These are phyloP conservation scores for Amphipoea oculea DNA, from an alignment of 2,888 invertebrate species.

Conservation along the genomic window DNA sequence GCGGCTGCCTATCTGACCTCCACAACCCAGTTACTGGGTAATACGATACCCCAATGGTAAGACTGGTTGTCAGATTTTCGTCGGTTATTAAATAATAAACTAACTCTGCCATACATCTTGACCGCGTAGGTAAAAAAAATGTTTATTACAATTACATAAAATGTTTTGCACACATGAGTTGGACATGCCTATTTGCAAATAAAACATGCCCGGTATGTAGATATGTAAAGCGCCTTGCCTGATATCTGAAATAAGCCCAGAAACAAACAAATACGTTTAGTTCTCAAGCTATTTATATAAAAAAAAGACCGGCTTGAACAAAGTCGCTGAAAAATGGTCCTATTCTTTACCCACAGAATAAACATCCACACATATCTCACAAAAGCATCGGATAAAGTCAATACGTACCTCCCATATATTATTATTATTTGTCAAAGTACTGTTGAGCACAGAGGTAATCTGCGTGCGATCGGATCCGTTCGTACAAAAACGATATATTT, in stretches of 20 bases:
- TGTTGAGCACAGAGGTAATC: conserved; percentile 24
- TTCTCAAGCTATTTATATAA: conserved; percentile 11
- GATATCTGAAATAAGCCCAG: background rate
- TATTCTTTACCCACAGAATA: conserved; percentile 23
- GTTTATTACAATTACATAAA: too few species aligned
- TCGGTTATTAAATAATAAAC: background rate
- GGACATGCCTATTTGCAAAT: background rate
- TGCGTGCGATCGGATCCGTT: conserved; percentile 27
- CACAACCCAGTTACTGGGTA: too few species aligned
- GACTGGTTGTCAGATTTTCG: background rate
- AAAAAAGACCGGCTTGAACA: background rate
- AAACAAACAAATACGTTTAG: conserved; percentile 24
- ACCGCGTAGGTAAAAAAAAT: too few species aligned
- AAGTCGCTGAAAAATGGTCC: conserved; percentile 22
- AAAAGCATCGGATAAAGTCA: conserved; percentile 38
- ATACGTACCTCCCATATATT: conserved; percentile 36
- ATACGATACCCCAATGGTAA: too few species aligned
- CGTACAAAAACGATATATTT: conserved; percentile 41
- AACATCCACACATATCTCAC: conserved; percentile 25
- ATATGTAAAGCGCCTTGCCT: background rate
- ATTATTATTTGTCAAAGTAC: conserved; percentile 44
- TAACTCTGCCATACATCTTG: background rate
- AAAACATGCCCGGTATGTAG: background rate
- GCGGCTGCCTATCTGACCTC: too few species aligned
- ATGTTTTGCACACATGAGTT: too few species aligned